Evolutionary conservation across 64 coral and sea anemone genomes (phyloP), one percentile per base, ranked within the genome.

Genomic region (Stichodactyla helianthus): DNA sequence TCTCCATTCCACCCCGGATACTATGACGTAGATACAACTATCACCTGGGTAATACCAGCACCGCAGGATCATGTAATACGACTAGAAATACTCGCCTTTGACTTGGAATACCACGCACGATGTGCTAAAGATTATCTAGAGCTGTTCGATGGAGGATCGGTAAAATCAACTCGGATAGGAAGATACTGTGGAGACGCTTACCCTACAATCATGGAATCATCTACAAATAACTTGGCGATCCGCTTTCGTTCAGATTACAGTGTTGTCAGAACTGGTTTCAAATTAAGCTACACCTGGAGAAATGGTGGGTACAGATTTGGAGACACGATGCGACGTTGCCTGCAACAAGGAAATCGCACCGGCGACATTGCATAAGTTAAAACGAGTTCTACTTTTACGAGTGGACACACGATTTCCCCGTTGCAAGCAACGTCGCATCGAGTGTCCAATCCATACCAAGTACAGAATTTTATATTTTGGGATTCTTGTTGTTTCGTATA

Each of bases 1-100:
- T 93, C 91, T 15, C 91, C 91, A 0, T 85, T 85, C 52, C 53
- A 93, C 65, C 91, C 91, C 6, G 91, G 91, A 81, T 89, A 93
- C 50, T 88, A 93, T 58, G 51, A 58, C 27, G 88, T 84, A 16
- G 74, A 89, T n/a, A 35, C 54, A 15, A 59, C 82, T 19, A 84
- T 79, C 54, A 79, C 28, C 11, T 93, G 91, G 91, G n/a, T 55
- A 51, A 78, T 93, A 84, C 55, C 68, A 19, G 87, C 70, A 10
- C 55, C 54, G 5, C 23, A 27, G 27, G 58, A 79, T 80, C 82
- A 89, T 82, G 18, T 85, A 54, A 89, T 93, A 77, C 86, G 87
- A 6, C 71, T 93, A n/a, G 23, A 93, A 8, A 89, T 93, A 84
- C 82, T 78, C 51, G 79, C 82, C 6, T 93, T 93, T 57, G 65